Evolutionary conservation across 2,888 invertebrate genomes (phyloP).

Genomic region (Eupeodes luniger): DNA sequence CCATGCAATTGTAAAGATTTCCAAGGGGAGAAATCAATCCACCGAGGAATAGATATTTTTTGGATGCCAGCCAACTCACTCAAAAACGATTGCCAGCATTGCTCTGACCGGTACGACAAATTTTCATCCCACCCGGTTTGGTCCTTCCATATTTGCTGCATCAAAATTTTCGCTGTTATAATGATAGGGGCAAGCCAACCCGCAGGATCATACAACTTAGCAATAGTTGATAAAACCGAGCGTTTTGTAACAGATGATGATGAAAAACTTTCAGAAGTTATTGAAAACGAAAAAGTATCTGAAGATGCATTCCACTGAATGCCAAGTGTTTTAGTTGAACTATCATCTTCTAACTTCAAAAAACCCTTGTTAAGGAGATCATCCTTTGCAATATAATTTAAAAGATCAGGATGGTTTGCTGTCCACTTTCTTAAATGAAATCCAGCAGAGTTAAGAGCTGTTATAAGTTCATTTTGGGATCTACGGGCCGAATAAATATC

Average conservation of each 20-base stretch:
- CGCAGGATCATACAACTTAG: constrained; percentile 43
- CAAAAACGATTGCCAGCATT: neutral
- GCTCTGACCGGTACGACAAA: neutral
- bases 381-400: neutral
- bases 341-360: constrained; percentile 12
- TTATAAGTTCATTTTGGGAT: constrained; percentile 5
- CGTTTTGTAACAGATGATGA: constrained; percentile 22
- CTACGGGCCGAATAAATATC: constrained; percentile 1
- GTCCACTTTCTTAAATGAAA: constrained; percentile 16
- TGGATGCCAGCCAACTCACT: neutral
- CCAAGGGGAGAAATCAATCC: neutral
- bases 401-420: neutral
- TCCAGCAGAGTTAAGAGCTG: neutral
- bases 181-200: constrained; percentile 41
- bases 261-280: neutral
- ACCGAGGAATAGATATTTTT: neutral
- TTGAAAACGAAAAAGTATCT: too few species aligned
- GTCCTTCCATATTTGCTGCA: neutral
- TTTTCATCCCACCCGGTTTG: neutral
- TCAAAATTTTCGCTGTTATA: neutral
- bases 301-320: constrained; percentile 3
- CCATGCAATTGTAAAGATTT: neutral
- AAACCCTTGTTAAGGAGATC: constrained; percentile 22
- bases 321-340: constrained; percentile 22
- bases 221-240: constrained; percentile 52